Evolutionary conservation across 1,140 invertebrate species (phyloP).

Genomic region (Akabosia matsudoensis): DNA sequence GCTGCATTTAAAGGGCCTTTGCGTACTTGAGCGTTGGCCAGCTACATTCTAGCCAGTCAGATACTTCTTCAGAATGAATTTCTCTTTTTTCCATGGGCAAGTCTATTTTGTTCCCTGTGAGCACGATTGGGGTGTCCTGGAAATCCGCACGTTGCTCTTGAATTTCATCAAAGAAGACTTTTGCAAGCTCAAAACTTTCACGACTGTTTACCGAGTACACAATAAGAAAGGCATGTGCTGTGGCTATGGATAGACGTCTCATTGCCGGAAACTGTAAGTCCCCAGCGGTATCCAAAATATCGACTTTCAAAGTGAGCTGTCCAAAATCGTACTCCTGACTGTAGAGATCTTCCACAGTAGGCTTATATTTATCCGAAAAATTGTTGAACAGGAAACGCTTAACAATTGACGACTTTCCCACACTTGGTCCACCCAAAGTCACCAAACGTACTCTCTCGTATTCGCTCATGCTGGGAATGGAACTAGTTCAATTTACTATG

Average conservation of each 20-base stretch:
- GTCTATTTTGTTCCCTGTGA: constrained; percentile 41
- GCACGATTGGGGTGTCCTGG: constrained; percentile 47
- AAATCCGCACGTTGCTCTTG: constrained; percentile 55
- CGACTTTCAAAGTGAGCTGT: constrained; percentile 72
- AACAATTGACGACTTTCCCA: constrained; percentile 83
- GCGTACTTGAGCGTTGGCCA: constrained; percentile 65
- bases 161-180: constrained; percentile 52
- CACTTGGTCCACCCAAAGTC: constrained; percentile 73
- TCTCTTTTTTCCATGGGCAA: constrained; percentile 50
- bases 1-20: neutral
- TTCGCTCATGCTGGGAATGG: constrained; percentile 63
- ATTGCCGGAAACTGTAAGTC: constrained; percentile 85
- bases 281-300: constrained; percentile 72
- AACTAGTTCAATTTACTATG: too few species aligned
- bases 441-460: constrained; percentile 79
- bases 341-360: constrained; percentile 79
- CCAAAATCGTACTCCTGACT: constrained; percentile 78
- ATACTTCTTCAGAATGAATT: constrained; percentile 70
- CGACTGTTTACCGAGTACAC: constrained; percentile 79
- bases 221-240: constrained; percentile 84
- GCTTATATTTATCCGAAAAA: constrained; percentile 76
- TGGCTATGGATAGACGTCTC: constrained; percentile 72
- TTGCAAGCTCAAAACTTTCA: constrained; percentile 57
- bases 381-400: constrained; percentile 81
- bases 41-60: constrained; percentile 74